Evolutionary conservation across 2,113 vertebrate genomes (phyloP).

Genomic region (Amphiprion percula): DNA sequence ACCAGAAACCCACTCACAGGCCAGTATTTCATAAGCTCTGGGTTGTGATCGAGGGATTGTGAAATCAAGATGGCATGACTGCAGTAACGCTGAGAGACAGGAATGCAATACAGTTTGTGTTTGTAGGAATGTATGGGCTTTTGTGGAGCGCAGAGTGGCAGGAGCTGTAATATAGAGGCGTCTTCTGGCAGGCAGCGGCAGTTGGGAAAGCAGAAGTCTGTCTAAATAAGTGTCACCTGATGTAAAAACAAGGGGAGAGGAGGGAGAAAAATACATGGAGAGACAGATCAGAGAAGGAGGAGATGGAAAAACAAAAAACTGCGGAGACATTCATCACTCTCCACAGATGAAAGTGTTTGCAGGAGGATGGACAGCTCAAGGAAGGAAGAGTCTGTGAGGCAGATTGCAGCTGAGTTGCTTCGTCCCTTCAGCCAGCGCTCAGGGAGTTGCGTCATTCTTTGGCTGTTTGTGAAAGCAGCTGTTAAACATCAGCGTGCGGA

Average conservation of each 20-base stretch:
- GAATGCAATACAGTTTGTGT: constrained; percentile 58
- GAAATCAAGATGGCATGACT: constrained; percentile 53
- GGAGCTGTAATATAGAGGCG: constrained; percentile 64
- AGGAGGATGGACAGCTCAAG: constrained; percentile 2
- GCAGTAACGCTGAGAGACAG: constrained; percentile 59
- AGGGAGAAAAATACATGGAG: not conserved
- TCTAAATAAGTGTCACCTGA: constrained; percentile 48
- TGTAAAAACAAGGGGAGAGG: not conserved
- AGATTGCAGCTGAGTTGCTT: not conserved
- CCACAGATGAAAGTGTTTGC: constrained; percentile 2
- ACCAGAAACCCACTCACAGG: not conserved
- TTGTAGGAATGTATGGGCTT: constrained; percentile 14
- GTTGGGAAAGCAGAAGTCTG: constrained; percentile 46
- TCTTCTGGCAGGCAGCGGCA: constrained; percentile 34
- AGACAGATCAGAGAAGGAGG: not conserved
- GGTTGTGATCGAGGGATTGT: constrained; percentile 29
- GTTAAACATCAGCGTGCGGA: constrained; percentile 36
- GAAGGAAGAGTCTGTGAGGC: too few relatives aligned
- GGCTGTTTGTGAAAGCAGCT: constrained; percentile 50
- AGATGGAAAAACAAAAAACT: not conserved
- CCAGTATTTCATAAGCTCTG: constrained; percentile 39
- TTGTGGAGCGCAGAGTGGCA: constrained; percentile 52
- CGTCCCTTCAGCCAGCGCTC: not conserved
- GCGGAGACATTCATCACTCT: not conserved
- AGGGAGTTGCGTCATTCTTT: constrained; percentile 36